Evolutionary conservation across 2,888 invertebrate genomes (phyloP).

Genomic region (Oxycera nigricornis): DNA sequence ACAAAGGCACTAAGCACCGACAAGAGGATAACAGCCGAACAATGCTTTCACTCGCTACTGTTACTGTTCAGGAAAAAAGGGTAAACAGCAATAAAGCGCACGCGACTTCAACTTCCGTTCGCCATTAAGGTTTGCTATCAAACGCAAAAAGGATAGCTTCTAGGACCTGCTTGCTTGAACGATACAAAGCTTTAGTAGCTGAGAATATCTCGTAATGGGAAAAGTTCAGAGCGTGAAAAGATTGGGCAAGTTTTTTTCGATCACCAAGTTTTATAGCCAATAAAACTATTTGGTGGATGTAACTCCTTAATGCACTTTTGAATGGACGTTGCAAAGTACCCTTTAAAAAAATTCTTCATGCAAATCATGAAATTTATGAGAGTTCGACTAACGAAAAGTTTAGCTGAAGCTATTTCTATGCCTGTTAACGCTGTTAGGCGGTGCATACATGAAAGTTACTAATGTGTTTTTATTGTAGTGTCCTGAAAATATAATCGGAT

Average conservation of each 20-base stretch:
- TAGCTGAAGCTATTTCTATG: not conserved
- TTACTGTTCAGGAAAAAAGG: slow-evolving; percentile 3
- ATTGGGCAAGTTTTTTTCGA: not conserved
- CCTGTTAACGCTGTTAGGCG: not conserved
- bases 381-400: slow-evolving; percentile 2
- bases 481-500: too few relatives aligned
- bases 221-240: not conserved
- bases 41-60: not conserved
- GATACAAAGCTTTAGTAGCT: not conserved
- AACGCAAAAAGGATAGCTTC: slow-evolving; percentile 24
- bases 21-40: slow-evolving; percentile 21
- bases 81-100: slow-evolving; percentile 35
- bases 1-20: not conserved
- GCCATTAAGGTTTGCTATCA: slow-evolving; percentile 6
- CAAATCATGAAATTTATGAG: not conserved
- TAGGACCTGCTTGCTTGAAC: not conserved
- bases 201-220: not conserved
- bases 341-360: slow-evolving; percentile 12
- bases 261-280: slow-evolving; percentile 11
- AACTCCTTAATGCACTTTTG: slow-evolving; percentile 18
- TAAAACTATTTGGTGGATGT: slow-evolving; percentile 15
- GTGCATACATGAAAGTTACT: not conserved
- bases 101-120: slow-evolving; percentile 36
- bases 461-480: too few relatives aligned
- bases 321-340: not conserved